Base-by-base conservation (phyloP, 2,888 invertebrate species). In the Tetragonula carbonaria region DNA sequence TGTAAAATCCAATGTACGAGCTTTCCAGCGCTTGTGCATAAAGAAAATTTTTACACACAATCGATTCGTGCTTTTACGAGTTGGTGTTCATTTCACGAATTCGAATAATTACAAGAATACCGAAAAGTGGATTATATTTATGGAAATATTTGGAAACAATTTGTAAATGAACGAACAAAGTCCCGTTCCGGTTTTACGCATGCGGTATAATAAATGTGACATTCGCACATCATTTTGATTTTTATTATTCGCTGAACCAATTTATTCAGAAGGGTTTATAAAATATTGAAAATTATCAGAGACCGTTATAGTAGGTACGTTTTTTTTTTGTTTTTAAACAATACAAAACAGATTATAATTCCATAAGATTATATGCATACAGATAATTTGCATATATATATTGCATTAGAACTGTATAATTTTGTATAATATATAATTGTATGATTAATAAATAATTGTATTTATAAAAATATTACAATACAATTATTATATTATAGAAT, bases 11-110 rank as follows among this genome's bases (percentile, higher is more conserved):
- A 57, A n/a, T 57, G n/a, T 5, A n/a, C 57, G 57, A 23, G 62
- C 2, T 23, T 16, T 2, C 16, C n/a, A 23, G 23, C 23, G 45
- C 4, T 68, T 16, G 62, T 62, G 68, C 14, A 53, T 16, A 14
- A 14, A 18, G 18, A 4, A 53, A 18, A 53, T 53, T 55, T 82
- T 82, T 70, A 79, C 57, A 50, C 50, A 50, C 14, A 28, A 4
- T 28, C 33, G 23, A 16, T 11, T 55, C 33, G 38, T 38, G 38
- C 38, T 38, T 38, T 38, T 2, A 38, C 14, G 23, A 21, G 18
- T 5, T 18, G 18, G 5, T 38, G 33, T 14, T n/a, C n/a, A n/a
- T n/a, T 59, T n/a, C 62, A 67, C 62, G 71, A 80, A 72, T 75
- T 50, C n/a, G 38, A 21, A 33, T n/a, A 55, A 79, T 50, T 16